These are phyloP conservation scores for Pyrrhosoma nymphula DNA, from an alignment of 2,888 invertebrate genomes.

Conservation along the genomic window DNA sequence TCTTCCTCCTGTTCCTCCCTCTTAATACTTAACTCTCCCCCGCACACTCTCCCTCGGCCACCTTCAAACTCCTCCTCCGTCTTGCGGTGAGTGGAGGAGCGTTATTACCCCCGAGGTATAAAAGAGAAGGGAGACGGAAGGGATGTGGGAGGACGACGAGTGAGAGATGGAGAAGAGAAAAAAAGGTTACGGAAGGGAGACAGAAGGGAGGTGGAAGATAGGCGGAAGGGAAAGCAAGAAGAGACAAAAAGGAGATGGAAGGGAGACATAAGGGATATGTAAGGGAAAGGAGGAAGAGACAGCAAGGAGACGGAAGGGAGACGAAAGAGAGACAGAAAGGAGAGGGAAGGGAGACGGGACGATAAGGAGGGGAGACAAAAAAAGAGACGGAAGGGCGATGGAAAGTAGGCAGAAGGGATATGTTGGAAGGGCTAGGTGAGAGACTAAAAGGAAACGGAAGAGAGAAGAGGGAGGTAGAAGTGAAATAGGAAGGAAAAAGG, in stretches of 20 bases:
- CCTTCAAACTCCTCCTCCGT: neutral
- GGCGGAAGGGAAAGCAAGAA: neutral
- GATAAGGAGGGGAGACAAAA: neutral
- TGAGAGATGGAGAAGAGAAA: neutral
- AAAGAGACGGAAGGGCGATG: neutral
- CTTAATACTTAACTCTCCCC: no score
- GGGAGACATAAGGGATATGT: neutral
- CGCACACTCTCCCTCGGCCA: neutral
- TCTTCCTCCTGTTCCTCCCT: neutral
- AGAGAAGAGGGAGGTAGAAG: neutral
- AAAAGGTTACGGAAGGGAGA: neutral
- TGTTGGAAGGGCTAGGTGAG: neutral
- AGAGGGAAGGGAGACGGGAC: neutral
- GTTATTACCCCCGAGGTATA: slow-evolving; percentile 47
- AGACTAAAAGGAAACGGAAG: neutral
- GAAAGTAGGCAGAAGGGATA: neutral
- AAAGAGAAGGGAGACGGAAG: neutral
- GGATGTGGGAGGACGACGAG: neutral
- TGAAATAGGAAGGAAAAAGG: neutral
- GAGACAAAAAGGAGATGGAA: neutral
- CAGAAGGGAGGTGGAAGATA: neutral
- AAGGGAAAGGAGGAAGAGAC: neutral
- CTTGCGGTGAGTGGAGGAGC: slow-evolving; percentile 44
- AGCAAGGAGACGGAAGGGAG: neutral
- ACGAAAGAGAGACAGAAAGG: neutral